These are phyloP conservation scores for Pseudolaguvia tuberculata DNA, from an alignment of 2,113 vertebrate genomes.

Conservation along the genomic window DNA sequence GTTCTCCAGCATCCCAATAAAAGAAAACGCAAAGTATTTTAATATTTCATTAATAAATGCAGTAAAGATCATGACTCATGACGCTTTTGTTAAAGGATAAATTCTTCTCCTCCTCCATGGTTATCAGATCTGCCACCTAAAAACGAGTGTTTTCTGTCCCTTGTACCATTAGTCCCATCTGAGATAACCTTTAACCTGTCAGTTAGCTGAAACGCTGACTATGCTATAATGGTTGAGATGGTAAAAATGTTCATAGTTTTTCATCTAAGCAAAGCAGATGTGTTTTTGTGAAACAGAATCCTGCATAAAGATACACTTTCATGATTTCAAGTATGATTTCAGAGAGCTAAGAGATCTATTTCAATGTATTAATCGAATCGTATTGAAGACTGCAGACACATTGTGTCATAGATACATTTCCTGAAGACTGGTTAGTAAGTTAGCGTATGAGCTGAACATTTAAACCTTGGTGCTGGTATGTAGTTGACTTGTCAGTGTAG, in stretches of 20 bases:
- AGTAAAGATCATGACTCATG: constrained; percentile 10
- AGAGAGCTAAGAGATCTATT: not conserved
- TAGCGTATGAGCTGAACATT: constrained; percentile 37
- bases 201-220: constrained; percentile 28
- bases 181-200: constrained; percentile 59
- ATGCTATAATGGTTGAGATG: constrained; percentile 21
- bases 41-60: not conserved
- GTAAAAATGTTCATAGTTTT: constrained; percentile 25
- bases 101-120: constrained; percentile 23
- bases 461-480: constrained; percentile 35
- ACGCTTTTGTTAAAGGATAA: constrained; percentile 27
- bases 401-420: not conserved
- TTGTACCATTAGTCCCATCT: constrained; percentile 63
- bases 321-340: no score
- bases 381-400: not conserved
- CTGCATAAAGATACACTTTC: not conserved
- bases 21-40: not conserved
- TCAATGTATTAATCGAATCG: no score
- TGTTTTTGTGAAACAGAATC: no score
- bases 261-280: not conserved
- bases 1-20: not conserved
- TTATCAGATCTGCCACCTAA: constrained; percentile 52
- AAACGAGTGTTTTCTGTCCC: constrained; percentile 56
- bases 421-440: constrained; percentile 6
- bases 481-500: constrained; percentile 41